A percentile compares a stretch with the other conserved stretches of the same genome.
Conservation (phyloP, 2,888 invertebrate genomes). For the Scaptomyza caliginosa region DNA sequence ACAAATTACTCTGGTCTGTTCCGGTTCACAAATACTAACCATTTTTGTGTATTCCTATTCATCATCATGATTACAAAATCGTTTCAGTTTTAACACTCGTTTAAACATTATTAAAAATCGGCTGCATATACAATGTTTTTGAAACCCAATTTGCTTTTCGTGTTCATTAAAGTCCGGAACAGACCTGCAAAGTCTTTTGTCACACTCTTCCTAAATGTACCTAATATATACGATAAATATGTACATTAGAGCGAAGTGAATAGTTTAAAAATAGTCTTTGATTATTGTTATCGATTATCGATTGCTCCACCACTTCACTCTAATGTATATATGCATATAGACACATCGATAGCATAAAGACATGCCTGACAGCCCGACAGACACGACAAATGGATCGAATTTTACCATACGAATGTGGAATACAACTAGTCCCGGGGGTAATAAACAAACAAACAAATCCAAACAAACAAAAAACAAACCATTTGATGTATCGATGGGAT, state of each 20-base stretch:
- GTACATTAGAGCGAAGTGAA: background rate
- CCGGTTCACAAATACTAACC: background rate
- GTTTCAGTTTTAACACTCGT: background rate
- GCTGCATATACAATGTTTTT: too few species aligned
- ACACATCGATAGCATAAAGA: background rate
- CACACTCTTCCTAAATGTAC: background rate
- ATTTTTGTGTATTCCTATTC: background rate
- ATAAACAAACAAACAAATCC: too few species aligned
- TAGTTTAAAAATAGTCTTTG: too few species aligned
- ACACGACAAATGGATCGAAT: slow-evolving; percentile 1
- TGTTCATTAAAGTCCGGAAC: background rate
- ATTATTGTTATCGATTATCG: too few species aligned
- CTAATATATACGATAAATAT: background rate
- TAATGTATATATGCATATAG: background rate
- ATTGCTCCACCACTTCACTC: too few species aligned
- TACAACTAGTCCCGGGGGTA: slow-evolving; percentile 15
- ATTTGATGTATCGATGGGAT: slow-evolving; percentile 6
- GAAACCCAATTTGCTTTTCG: background rate
- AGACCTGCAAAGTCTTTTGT: background rate
- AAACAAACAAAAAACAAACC: background rate
- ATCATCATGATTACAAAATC: background rate
- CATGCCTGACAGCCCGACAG: slow-evolving; percentile 4
- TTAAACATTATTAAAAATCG: background rate
- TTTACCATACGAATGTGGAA: slow-evolving; percentile 1
- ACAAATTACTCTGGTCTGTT: slow-evolving; percentile 11